phyloP scores from a whole-genome alignment of 2,113 vertebrate genomes.

The Dinomys branickii region DNA sequence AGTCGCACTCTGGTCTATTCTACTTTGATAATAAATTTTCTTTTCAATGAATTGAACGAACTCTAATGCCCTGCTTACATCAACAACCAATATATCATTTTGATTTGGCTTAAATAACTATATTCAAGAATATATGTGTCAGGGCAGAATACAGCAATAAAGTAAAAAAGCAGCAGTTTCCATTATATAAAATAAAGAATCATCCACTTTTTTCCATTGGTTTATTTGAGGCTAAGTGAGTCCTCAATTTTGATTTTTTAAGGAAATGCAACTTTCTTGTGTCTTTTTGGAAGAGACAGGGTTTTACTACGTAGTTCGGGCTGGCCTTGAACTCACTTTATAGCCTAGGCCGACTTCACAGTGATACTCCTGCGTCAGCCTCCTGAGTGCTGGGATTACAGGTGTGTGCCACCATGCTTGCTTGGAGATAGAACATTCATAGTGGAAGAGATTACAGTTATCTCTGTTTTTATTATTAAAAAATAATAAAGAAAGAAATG shows the following conservation, averaged over 20 bases:
- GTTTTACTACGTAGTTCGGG: background rate
- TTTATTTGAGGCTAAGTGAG: background rate
- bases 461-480: background rate
- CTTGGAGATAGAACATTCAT: background rate
- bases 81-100: background rate
- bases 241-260: background rate
- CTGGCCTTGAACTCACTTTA: background rate
- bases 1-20: background rate
- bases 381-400: background rate
- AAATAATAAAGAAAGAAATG: no score
- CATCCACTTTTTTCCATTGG: background rate
- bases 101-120: background rate
- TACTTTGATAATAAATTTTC: background rate
- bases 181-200: background rate
- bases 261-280: background rate
- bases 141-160: background rate
- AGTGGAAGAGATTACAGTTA: background rate
- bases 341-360: background rate
- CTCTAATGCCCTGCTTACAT: accelerated
- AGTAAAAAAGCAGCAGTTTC: background rate
- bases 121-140: background rate
- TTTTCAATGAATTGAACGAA: accelerated
- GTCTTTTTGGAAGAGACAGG: background rate
- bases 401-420: background rate
- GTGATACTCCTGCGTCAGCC: background rate